These are phyloP conservation scores for Hypanus sabinus DNA, from an alignment of 2,113 vertebrate genomes.

Conservation along the genomic window DNA sequence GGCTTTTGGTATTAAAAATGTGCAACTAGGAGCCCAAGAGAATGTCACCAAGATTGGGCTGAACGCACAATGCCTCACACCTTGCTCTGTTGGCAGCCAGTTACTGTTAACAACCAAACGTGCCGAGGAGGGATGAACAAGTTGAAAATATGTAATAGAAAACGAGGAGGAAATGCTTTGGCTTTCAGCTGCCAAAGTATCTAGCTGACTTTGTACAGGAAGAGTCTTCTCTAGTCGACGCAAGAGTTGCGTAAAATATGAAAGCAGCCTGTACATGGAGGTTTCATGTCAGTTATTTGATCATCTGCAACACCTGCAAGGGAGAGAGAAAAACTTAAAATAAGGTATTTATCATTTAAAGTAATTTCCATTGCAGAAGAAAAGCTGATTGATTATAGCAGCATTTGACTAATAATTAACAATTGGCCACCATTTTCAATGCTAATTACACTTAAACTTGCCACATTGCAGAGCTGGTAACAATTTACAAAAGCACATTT, in stretches of 20 bases:
- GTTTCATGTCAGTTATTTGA: not conserved
- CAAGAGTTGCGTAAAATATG: not conserved
- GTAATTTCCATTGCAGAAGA: not conserved
- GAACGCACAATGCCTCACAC: not conserved
- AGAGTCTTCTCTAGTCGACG: not conserved
- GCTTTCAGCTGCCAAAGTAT: not conserved
- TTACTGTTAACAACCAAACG: not conserved
- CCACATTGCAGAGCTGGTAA: not conserved
- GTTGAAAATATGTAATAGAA: not conserved
- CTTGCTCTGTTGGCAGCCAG: not conserved
- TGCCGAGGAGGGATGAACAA: not conserved
- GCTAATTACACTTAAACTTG: not conserved
- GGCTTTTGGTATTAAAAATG: slow-evolving; percentile 40
- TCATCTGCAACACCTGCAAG: not conserved
- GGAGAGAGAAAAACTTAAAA: not conserved
- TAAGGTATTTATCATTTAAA: not conserved
- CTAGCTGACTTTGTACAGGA: not conserved
- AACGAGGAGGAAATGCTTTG: not conserved
- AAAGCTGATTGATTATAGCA: not conserved
- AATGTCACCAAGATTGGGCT: not conserved
- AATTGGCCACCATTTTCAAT: not conserved
- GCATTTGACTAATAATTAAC: not conserved
- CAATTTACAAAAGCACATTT: not conserved
- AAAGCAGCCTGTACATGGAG: not conserved
- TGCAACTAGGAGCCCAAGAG: not conserved